Evolutionary conservation across 2,113 vertebrate genomes (phyloP).

Genomic region (Campylorhamphus procurvoides): DNA sequence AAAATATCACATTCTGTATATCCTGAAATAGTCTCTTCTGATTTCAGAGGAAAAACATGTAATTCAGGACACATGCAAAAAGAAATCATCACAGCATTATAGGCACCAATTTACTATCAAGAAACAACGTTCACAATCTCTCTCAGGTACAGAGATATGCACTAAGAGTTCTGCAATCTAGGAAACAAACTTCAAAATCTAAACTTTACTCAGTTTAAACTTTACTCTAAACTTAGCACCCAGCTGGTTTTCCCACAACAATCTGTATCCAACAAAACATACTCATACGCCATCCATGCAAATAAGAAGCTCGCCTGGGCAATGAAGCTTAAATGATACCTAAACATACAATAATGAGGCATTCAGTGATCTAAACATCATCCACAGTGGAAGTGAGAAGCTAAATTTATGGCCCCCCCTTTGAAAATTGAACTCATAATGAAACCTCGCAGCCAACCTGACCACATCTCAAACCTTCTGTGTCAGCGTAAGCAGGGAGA

Average conservation of each 20-base stretch:
- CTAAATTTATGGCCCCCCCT: conserved; percentile 4
- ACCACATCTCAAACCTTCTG: conserved; percentile 6
- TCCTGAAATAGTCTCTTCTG: not conserved
- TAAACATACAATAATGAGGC: not conserved
- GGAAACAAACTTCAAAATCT: not conserved
- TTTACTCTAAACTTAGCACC: not conserved
- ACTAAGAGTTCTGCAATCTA: not conserved
- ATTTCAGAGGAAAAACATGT: not conserved
- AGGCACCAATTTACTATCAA: not conserved
- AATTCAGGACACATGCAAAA: not conserved
- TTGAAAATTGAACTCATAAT: conserved; percentile 33
- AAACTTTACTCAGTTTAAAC: not conserved
- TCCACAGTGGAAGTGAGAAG: not conserved
- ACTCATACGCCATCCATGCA: not conserved
- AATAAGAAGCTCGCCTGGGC: not conserved
- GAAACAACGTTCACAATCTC: not conserved
- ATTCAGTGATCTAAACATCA: not conserved
- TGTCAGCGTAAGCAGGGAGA: not conserved
- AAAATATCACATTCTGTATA: not conserved
- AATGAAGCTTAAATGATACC: conserved; percentile 17
- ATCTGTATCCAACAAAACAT: not conserved
- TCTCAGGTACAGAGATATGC: not conserved
- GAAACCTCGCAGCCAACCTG: not conserved
- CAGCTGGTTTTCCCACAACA: not conserved
- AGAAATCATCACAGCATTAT: not conserved